Conservation (phyloP, 2,888 invertebrate genomes). For the Andricus curvator region DNA sequence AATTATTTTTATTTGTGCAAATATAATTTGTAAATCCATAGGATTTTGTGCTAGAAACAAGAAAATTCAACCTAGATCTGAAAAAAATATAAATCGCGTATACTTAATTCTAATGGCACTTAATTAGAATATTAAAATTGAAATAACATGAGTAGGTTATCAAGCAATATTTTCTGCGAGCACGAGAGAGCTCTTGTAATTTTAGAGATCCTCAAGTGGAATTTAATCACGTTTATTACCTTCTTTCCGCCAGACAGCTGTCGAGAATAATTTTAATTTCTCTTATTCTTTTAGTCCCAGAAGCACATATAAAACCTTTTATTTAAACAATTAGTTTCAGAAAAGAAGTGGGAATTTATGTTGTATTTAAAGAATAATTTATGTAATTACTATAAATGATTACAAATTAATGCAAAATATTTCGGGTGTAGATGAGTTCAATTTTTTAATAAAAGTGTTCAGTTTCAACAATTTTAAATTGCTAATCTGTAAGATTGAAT, state of each 20-base stretch:
- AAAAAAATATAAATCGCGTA: not conserved
- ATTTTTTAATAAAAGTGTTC: too few species aligned
- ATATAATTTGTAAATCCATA: too few species aligned
- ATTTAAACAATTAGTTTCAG: too few species aligned
- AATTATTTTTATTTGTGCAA: too few species aligned
- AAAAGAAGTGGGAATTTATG: too few species aligned
- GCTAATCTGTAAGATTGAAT: too few species aligned
- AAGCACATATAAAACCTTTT: not conserved
- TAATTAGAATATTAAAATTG: not conserved
- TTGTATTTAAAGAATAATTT: too few species aligned
- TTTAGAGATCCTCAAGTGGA: not conserved
- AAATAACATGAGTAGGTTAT: not conserved
- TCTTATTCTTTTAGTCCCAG: not conserved
- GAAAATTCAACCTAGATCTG: not conserved
- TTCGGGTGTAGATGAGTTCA: too few species aligned
- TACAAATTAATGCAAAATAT: too few species aligned
- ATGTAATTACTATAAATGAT: too few species aligned
- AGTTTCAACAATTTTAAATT: too few species aligned
- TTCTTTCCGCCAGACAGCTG: not conserved
- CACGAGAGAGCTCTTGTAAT: not conserved
- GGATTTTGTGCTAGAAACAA: too few species aligned
- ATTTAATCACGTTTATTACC: not conserved
- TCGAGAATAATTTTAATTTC: constrained; percentile 12
- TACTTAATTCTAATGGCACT: not conserved
- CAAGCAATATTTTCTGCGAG: not conserved